Evolutionary conservation across 2,797 vertebrate genomes (phyloP).

Genomic region (Alectoris magna): DNA sequence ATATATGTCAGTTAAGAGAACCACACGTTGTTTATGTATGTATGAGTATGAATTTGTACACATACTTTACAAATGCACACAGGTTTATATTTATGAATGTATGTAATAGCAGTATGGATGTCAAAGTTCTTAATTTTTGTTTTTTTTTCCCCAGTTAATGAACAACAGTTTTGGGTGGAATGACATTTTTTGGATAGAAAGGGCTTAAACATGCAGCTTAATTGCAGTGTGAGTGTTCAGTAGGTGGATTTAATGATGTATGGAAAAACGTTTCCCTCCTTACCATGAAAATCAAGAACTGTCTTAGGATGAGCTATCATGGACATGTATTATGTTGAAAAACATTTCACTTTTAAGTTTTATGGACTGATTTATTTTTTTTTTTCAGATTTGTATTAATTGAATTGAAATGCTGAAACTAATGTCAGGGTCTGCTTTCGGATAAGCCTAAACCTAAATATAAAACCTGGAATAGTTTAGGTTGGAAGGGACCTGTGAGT

Average conservation of each 20-base stretch:
- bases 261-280: background rate
- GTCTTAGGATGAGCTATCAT: background rate
- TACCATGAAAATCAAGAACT: background rate
- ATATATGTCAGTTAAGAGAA: background rate
- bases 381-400: background rate
- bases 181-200: background rate
- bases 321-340: background rate
- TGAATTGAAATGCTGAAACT: background rate
- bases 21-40: background rate
- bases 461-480: background rate
- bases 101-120: background rate
- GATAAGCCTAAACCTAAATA: background rate
- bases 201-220: background rate
- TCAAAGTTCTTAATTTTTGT: background rate
- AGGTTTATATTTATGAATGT: background rate
- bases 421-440: fast-evolving
- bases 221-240: background rate
- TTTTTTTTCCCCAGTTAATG: background rate
- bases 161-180: background rate
- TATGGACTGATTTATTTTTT: background rate
- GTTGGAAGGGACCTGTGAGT: background rate
- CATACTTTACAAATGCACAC: background rate
- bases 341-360: background rate
- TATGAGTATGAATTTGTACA: background rate
- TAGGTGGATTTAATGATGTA: background rate